Base-by-base conservation (phyloP, 2,113 vertebrate species). In the Shinisaurus crocodilurus region DNA sequence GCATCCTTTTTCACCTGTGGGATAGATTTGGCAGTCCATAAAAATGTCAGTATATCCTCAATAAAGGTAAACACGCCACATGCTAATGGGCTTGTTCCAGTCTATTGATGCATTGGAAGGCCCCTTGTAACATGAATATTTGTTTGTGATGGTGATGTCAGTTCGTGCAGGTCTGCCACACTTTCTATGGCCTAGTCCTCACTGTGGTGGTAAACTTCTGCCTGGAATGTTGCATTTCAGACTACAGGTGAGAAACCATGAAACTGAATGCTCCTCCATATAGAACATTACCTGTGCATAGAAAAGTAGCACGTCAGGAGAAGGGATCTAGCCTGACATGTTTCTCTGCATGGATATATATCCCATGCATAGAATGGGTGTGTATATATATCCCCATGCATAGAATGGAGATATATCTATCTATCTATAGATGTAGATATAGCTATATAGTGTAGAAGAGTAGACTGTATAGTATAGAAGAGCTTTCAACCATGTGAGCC, bases 1-100 rank as follows among this genome's bases (percentile, higher is more conserved):
- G 92, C 91, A 89, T 94, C 93, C 82, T 85, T 94, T 95, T 94
- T 85, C 88, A 88, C 87, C 84, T 67, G 0, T 70, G 88, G 93
- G 92, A 88, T 88, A 82, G 70, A 91, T 93, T 93, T 94, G 89
- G 91, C 90, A 95, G 92, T 92, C 87, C 67, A 50, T 95, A 91
- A 94, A 95, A 94, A 90, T 27, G 67, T 92, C 91, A n/a, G 79
- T 90, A 54, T 91, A 72, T 89, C 84, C 90, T 92, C 92, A 89
- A 16, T 91, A 89, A 93, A 91, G 91, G 89, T 93, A 90, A 95
- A 88, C 27, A 57, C 67, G 1, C 91, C 60, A 72, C 72, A 85
- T 34, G 50, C 87, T 75, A 34, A 27, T 6, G 2, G 85, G 37
- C 72, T 69, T 1, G 0, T 94, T 92, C 83, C 84, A 89, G 74